Base-by-base conservation (phyloP, 2,888 invertebrate genomes). In the Drosophila paracracens region DNA sequence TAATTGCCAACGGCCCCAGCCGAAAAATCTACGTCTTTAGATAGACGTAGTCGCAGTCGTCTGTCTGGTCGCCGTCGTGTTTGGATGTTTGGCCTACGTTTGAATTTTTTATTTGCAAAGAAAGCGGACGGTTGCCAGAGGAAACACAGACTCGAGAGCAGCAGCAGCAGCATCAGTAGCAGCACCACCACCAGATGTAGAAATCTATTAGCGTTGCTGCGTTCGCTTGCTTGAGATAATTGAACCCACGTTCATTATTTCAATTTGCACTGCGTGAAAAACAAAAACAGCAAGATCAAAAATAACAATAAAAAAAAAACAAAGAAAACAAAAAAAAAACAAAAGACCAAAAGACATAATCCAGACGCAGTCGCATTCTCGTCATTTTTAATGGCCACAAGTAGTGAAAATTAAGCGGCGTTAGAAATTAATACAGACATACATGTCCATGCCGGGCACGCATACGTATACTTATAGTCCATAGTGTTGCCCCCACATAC, bases 191-290 rank as follows among this genome's bases (percentile, higher is more conserved):
- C 11, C 35, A 60, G 61, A 77, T 62, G 83, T 79, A 83, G 86
- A 83, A 87, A 90, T 89, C 90, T 90, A 90, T 90, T 87, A 87
- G 88, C 82, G 74, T 52, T 63, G 79, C 86, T 63, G 79, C 86
- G 85, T 88, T 89, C 85, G 85, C 81, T 86, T 86, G 83, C 74
- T 72, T 66, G 90, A 81, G 90, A 86, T 88, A 90, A 90, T 88
- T 88, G 89, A 90, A 87, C 88, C 89, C 87, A 90, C 87, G 90
- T 89, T 90, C 87, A 83, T 87, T 87, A 88, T 84, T 81, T 81
- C 88, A 87, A 88, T 89, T 89, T 90, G 83, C 70, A 77, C 72
- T 61, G 60, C 66, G 61, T 70, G 72, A 50, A 76, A 63, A 70
- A 71, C 61, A 56, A 40, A 65, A 62, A 29, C 53, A 69, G 16